Percentiles rank a stretch among this genome's conserved stretches.
Evolutionary conservation across 2,888 invertebrate genomes (phyloP).

Genomic region (Cistogaster globosa): DNA sequence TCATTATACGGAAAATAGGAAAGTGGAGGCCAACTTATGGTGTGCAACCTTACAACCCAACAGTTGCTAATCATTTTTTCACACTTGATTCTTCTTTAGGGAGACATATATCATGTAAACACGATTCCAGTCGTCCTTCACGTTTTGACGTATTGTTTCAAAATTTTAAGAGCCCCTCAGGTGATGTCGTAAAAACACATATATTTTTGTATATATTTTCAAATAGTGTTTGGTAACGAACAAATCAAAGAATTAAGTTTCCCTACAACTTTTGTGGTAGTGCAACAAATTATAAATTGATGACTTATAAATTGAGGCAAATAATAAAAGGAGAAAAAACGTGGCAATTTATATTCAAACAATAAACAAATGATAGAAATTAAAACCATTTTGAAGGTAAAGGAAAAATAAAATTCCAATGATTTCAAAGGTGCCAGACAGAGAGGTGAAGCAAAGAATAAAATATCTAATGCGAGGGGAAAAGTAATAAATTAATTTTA

Average conservation of each 20-base stretch:
- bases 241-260: not conserved
- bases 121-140: too few relatives aligned
- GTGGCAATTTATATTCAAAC: conserved; percentile 51
- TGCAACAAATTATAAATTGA: conserved; percentile 53
- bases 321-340: conserved; percentile 28
- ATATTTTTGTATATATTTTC: too few relatives aligned
- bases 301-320: conserved; percentile 64
- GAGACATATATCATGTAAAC: too few relatives aligned
- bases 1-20: too few relatives aligned
- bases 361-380: conserved; percentile 51
- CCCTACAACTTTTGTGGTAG: not conserved
- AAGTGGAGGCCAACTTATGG: too few relatives aligned
- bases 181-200: too few relatives aligned
- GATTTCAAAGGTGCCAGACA: conserved; percentile 4
- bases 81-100: too few relatives aligned
- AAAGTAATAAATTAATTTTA: conserved; percentile 25
- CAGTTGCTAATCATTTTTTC: too few relatives aligned
- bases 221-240: not conserved
- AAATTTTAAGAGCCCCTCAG: too few relatives aligned
- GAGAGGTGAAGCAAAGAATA: not conserved
- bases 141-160: too few relatives aligned
- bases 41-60: too few relatives aligned
- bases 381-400: conserved; percentile 16
- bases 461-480: not conserved
- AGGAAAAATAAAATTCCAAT: conserved; percentile 33